phyloP scores from a whole-genome alignment of 64 coral and sea anemone genomes.

The Pocillopora verrucosa region DNA sequence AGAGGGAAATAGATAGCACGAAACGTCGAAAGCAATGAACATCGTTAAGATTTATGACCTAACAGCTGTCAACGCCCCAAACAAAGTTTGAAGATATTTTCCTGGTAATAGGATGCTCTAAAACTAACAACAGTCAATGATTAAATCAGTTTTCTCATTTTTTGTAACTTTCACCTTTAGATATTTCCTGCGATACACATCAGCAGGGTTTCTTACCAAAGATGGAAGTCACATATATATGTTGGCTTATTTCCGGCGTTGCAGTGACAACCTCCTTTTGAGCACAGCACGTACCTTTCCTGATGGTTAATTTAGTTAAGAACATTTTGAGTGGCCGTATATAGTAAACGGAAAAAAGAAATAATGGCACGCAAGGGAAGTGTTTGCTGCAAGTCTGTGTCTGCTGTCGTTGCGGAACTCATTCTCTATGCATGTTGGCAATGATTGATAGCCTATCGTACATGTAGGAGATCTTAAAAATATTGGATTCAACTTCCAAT shows the following conservation, averaged over 20 bases:
- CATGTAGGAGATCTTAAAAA: too few species aligned
- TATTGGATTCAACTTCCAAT: too few species aligned
- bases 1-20: too few species aligned
- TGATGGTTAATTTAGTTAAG: background rate
- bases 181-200: background rate
- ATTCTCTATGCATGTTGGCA: background rate
- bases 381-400: background rate
- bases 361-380: background rate
- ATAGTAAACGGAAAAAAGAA: background rate
- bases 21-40: too few species aligned
- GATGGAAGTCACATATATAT: background rate
- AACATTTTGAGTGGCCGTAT: background rate
- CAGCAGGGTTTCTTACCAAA: constrained; percentile 6
- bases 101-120: too few species aligned
- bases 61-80: too few species aligned
- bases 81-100: too few species aligned
- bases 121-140: background rate
- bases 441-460: background rate
- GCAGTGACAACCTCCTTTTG: background rate
- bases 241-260: background rate
- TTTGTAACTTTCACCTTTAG: background rate
- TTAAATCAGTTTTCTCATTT: background rate
- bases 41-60: too few species aligned
- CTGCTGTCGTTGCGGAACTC: background rate
- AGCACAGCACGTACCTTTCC: background rate